Conservation (phyloP, 2,797 vertebrate species). For the Squalus acanthias region DNA sequence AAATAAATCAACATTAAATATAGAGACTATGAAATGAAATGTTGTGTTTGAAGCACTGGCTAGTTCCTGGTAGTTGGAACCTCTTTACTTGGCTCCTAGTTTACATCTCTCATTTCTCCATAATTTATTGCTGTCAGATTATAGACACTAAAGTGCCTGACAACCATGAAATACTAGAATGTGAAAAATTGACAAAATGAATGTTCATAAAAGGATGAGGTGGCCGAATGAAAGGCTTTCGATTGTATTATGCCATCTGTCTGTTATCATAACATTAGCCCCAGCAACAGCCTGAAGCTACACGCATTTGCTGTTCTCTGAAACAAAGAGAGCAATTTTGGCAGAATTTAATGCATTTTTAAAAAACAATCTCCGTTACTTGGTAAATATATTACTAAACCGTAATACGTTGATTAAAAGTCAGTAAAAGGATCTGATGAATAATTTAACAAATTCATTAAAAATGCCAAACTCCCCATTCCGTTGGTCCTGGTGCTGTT, state of each 20-base stretch:
- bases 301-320: background rate
- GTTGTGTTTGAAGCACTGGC: background rate
- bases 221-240: background rate
- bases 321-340: background rate
- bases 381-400: background rate
- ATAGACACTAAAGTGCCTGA: constrained; percentile 54
- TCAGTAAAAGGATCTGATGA: background rate
- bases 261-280: constrained; percentile 16
- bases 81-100: background rate
- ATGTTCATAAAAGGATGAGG: constrained; percentile 78
- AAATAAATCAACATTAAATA: constrained; percentile 10
- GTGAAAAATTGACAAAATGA: constrained; percentile 76
- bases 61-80: background rate
- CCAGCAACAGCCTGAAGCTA: constrained; percentile 27
- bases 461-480: background rate
- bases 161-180: constrained; percentile 74
- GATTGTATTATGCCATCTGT: constrained; percentile 16
- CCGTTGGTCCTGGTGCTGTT: background rate
- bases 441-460: background rate
- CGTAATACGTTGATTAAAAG: background rate
- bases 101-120: background rate
- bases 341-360: constrained; percentile 27
- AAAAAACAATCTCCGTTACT: background rate
- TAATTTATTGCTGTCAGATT: background rate
- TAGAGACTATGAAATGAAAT: background rate